Evolutionary conservation across 2,113 vertebrate species (phyloP).

Genomic region (Symphodus melops): DNA sequence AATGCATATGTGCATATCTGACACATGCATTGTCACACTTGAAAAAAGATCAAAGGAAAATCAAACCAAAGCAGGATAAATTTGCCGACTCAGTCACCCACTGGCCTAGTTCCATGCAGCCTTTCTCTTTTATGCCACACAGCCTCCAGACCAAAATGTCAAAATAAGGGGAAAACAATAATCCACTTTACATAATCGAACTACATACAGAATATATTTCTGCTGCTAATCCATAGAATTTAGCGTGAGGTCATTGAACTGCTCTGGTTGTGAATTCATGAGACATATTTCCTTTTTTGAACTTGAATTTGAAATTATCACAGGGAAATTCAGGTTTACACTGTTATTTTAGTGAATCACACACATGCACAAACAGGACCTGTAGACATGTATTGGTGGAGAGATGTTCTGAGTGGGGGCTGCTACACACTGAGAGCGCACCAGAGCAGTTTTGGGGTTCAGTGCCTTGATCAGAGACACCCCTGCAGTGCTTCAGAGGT

Average conservation of each 20-base stretch:
- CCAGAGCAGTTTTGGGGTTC: too few species aligned
- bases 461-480: too few species aligned
- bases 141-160: slow-evolving; percentile 9
- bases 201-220: neutral
- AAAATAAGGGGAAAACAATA: slow-evolving; percentile 24
- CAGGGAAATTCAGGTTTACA: too few species aligned
- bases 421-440: too few species aligned
- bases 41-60: slow-evolving; percentile 6
- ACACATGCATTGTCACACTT: slow-evolving; percentile 13
- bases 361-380: too few species aligned
- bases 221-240: neutral
- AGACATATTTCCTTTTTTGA: slow-evolving; percentile 31
- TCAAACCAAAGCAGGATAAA: slow-evolving; percentile 9
- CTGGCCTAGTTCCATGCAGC: neutral
- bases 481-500: too few species aligned
- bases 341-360: too few species aligned
- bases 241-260: slow-evolving; percentile 20
- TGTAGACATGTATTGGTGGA: too few species aligned
- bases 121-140: neutral
- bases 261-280: slow-evolving; percentile 28
- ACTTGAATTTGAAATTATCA: too few species aligned
- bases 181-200: slow-evolving; percentile 25
- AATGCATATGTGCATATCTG: slow-evolving; percentile 18
- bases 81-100: slow-evolving; percentile 17
- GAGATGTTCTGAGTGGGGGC: too few species aligned